Evolutionary conservation across 1,140 invertebrate species (phyloP).

Genomic region (Drosophila burlai): DNA sequence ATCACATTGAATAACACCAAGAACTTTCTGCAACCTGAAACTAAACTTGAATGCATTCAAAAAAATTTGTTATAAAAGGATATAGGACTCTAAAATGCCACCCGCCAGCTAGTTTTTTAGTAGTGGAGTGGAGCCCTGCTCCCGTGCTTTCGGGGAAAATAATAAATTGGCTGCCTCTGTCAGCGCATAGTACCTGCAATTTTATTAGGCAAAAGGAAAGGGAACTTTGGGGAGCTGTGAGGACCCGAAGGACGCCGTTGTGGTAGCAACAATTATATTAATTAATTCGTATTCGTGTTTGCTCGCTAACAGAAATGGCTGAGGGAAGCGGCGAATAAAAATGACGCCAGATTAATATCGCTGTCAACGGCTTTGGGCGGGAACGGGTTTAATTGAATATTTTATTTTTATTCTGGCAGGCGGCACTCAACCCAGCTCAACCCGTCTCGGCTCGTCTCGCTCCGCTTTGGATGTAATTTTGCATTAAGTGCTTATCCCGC

Average conservation of each 20-base stretch:
- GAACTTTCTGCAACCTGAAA: neutral
- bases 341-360: conserved; percentile 75
- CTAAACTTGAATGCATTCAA: conserved; percentile 4
- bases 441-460: conserved; percentile 5
- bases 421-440: conserved; percentile 13
- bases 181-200: conserved; percentile 20
- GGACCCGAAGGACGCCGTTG: conserved; percentile 8
- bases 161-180: conserved; percentile 60
- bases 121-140: conserved; percentile 29
- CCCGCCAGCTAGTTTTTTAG: neutral
- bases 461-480: conserved; percentile 66
- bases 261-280: conserved; percentile 76
- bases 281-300: conserved; percentile 61
- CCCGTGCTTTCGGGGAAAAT: conserved; percentile 42
- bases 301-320: conserved; percentile 14
- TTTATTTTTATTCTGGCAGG: conserved; percentile 71
- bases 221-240: neutral
- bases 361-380: conserved; percentile 70
- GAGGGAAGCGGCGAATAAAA: conserved; percentile 41
- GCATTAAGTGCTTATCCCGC: conserved; percentile 80
- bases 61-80: conserved; percentile 46
- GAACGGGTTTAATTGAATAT: conserved; percentile 82
- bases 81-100: conserved; percentile 34
- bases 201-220: conserved; percentile 57
- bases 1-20: neutral